Base-by-base conservation (phyloP, 1,140 invertebrate genomes). In the Gerris buenoi region DNA sequence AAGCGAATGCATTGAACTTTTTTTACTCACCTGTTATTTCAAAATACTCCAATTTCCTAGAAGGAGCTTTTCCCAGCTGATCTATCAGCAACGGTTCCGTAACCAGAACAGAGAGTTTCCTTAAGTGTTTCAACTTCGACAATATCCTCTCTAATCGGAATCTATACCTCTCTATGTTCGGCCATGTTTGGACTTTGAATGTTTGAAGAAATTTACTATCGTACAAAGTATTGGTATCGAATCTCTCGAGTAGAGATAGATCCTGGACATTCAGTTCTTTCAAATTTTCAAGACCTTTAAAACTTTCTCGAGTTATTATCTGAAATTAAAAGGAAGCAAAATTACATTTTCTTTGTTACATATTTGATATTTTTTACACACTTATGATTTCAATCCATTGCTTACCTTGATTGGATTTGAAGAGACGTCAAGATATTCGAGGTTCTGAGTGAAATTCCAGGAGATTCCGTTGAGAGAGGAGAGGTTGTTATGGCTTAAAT, bases 11-110 rank as follows among this genome's bases (percentile, higher is more conserved):
- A n/a, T n/a, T n/a, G n/a, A n/a, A n/a, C n/a, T n/a, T n/a, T 46
- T 46, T 46, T 46, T 18, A 46, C 33, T 5, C 18, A 46, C 91
- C 91, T 60, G 85, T 88, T 64, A 94, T 87, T 72, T 90, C 88
- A 26, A 94, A 75, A 69, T 90, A 85, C 65, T 85, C 82, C 18
- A 94, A 79, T 73, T 91, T 91, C 3, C 86, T 84, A 18, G 84
- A 84, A 62, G 87, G 88, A 0, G 68, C 64, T 5, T 70, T 70
- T 1, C 68, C 29, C 25, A 74, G 64, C 27, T 73, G 73, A 27
- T 73, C 73, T 0, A 88, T 68, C 84, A 83, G 18, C 85, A 84
- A 65, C 90, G 80, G 13, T 71, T 92, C 89, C 62, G 84, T 83
- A 71, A 91, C 83, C 72, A 88, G 83, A 59, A 90, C 83, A 46